Conservation (phyloP, 2,888 invertebrate genomes). For the Trachelus troglodyta region DNA sequence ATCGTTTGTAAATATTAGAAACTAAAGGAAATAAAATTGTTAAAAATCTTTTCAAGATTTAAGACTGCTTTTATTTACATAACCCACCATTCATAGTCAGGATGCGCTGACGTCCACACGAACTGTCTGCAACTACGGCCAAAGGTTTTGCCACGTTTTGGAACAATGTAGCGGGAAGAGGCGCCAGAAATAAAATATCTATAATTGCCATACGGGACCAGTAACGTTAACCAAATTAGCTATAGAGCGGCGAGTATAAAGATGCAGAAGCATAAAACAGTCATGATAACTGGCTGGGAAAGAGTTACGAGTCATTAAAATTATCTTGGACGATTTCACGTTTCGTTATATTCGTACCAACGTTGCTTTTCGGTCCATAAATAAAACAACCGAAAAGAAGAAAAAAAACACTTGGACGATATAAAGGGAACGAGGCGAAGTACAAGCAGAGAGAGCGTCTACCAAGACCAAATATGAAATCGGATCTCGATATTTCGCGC, state of each 20-base stretch:
- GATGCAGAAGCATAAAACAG: not conserved
- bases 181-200: not conserved
- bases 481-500: not conserved
- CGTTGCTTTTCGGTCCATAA: not conserved
- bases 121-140: not conserved
- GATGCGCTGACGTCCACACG: not conserved
- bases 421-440: not conserved
- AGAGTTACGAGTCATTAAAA: not conserved
- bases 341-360: not conserved
- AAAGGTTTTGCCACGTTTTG: not conserved
- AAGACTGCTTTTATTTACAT: not conserved
- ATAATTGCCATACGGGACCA: not conserved
- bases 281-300: not conserved
- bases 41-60: constrained; percentile 31
- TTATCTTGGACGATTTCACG: not conserved
- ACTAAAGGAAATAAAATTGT: constrained; percentile 59
- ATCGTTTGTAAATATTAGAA: constrained; percentile 60
- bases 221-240: not conserved
- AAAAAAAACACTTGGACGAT: not conserved
- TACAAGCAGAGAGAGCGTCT: not conserved
- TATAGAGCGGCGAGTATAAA: not conserved
- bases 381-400: not conserved
- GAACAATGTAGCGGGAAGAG: not conserved
- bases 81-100: not conserved
- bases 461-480: not conserved